Evolutionary conservation across 2,888 invertebrate species (phyloP), one percentile per base, ranked within the genome.

Genomic region (Pseudeuparius sepicola): DNA sequence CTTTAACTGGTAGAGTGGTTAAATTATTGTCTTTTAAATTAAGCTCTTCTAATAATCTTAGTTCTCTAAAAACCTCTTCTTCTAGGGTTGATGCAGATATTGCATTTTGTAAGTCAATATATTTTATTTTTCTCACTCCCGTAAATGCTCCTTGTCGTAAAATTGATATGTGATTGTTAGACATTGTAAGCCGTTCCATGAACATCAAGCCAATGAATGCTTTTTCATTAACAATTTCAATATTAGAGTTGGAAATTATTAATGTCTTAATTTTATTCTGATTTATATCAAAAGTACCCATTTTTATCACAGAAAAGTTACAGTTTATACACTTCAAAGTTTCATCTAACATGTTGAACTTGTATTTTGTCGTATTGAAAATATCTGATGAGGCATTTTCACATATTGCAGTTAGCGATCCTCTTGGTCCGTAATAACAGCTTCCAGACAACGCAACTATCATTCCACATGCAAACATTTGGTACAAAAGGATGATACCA

Each of bases 401-500:
- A n/a, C 20, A 20, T 6, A 20, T n/a, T 20, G 20, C 20, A 7
- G 20, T 20, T 7, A 20, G 20, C n/a, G 20, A 20, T 20, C 20
- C 20, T 20, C 20, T 6, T n/a, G 6, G 7, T 6, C 20, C 20
- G n/a, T 20, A n/a, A n/a, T n/a, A n/a, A n/a, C n/a, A n/a, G n/a
- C n/a, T n/a, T n/a, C n/a, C n/a, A n/a, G n/a, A n/a, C n/a, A n/a
- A n/a, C n/a, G n/a, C n/a, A n/a, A n/a, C n/a, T n/a, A n/a, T n/a
- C n/a, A n/a, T n/a, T n/a, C n/a, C n/a, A n/a, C n/a, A 31, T 20
- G 6, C 5, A 6, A 26, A 31, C 9, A 30, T 18, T 3, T 12
- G 27, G 17, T 31, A 14, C 7, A 29, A 29, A 29, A 7, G 20
- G 20, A 20, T 20, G 7, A 27, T 9, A n/a, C 4, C n/a, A 32